Percentiles rank a stretch among this genome's conserved stretches.
These are phyloP conservation scores for Larimichthys crocea DNA, from an alignment of 2,113 vertebrate genomes.

Conservation along the genomic window DNA sequence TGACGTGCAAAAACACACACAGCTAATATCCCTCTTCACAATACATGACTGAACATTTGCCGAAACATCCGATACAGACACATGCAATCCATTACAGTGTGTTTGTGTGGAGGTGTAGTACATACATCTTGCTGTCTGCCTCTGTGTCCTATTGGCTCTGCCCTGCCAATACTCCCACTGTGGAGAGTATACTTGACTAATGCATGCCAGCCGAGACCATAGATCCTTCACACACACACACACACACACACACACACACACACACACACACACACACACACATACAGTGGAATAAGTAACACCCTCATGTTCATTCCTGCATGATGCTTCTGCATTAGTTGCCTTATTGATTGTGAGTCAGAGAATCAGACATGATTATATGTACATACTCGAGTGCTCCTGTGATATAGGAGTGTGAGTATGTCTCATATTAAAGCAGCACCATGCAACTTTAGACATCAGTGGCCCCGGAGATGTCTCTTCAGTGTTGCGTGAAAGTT, in stretches of 20 bases:
- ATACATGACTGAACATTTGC: conserved; percentile 71
- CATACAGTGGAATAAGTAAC: neutral
- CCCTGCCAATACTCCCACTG: conserved; percentile 76
- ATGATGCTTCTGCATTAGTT: conserved; percentile 49
- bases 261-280: conserved; percentile 14
- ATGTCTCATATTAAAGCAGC: neutral
- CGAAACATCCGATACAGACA: conserved; percentile 62
- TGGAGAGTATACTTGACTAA: conserved; percentile 77
- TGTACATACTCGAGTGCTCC: neutral
- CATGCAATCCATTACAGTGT: conserved; percentile 59
- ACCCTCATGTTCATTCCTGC: too few species aligned
- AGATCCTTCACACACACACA: conserved; percentile 31
- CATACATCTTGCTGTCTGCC: conserved; percentile 77
- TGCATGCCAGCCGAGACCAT: conserved; percentile 43
- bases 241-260: conserved; percentile 25
- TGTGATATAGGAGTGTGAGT: neutral
- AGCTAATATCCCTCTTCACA: conserved; percentile 63
- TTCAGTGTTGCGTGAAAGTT: neutral
- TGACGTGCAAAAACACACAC: conserved; percentile 37
- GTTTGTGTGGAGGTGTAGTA: conserved; percentile 69
- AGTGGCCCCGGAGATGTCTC: too few species aligned
- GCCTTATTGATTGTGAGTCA: conserved; percentile 53
- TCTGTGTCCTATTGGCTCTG: conserved; percentile 66
- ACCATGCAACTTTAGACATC: neutral
- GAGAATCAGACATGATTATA: conserved; percentile 41